Conservation (phyloP, 1,140 invertebrate species). For the Drosophila albomicans region DNA sequence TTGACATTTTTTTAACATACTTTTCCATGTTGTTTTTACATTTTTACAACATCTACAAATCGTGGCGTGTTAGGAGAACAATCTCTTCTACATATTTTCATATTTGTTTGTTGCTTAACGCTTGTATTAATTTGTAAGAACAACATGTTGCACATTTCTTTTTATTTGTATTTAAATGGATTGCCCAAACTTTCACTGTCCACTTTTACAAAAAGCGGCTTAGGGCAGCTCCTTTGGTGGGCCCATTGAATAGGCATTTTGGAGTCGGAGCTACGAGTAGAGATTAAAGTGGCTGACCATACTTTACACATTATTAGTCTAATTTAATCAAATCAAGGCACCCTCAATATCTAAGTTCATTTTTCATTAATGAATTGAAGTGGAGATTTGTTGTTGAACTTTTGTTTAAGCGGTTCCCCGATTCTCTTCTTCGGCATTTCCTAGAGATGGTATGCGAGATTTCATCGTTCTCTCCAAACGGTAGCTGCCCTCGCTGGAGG, state of each 20-base stretch:
- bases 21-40: slow-evolving; percentile 53
- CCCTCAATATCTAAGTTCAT: slow-evolving; percentile 66
- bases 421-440: slow-evolving; percentile 1
- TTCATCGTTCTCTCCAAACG: slow-evolving; percentile 31
- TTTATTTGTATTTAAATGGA: slow-evolving; percentile 62
- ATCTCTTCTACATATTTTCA: slow-evolving; percentile 41
- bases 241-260: slow-evolving; percentile 5
- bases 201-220: slow-evolving; percentile 66
- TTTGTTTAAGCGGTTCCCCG: slow-evolving; percentile 14
- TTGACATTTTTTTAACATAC: slow-evolving; percentile 70
- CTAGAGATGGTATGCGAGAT: slow-evolving; percentile 18
- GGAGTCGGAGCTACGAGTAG: neutral
- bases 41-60: slow-evolving; percentile 58
- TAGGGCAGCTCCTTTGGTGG: slow-evolving; percentile 66
- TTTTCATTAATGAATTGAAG: slow-evolving; percentile 79
- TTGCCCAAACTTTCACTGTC: slow-evolving; percentile 63
- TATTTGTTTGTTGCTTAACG: slow-evolving; percentile 45
- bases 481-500: slow-evolving; percentile 26
- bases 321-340: slow-evolving; percentile 79
- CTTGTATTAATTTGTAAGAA: slow-evolving; percentile 78
- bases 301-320: slow-evolving; percentile 79
- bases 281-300: slow-evolving; percentile 36
- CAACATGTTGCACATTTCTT: slow-evolving; percentile 37
- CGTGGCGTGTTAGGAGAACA: slow-evolving; percentile 1
- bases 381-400: neutral